Evolutionary conservation across 2,113 vertebrate species (phyloP).

Genomic region (Vulpes vulpes): DNA sequence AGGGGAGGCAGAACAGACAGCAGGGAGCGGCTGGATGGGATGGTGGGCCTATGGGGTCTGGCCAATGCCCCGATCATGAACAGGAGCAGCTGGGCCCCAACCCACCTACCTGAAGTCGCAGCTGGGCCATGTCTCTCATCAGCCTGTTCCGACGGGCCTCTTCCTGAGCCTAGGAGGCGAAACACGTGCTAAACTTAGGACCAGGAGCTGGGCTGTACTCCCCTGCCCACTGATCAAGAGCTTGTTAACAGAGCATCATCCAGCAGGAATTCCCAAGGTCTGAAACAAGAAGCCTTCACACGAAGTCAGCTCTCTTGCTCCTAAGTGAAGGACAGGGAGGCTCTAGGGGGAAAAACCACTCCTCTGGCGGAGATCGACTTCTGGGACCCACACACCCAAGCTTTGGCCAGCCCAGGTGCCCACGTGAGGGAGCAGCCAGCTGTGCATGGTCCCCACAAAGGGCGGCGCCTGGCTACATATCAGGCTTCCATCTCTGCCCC

Average conservation of each 20-base stretch:
- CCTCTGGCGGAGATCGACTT: background rate
- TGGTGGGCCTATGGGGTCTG: background rate
- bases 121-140: slow-evolving; percentile 99
- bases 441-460: background rate
- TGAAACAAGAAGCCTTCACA: too few species aligned
- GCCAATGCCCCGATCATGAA: background rate
- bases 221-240: background rate
- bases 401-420: rapidly evolving
- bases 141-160: slow-evolving; percentile 97
- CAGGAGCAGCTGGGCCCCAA: rapidly evolving
- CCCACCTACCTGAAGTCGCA: slow-evolving; percentile 94
- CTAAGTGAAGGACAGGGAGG: background rate
- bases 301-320: background rate
- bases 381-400: too few species aligned
- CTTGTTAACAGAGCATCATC: background rate
- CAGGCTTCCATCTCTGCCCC: background rate
- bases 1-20: background rate
- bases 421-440: background rate
- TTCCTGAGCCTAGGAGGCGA: slow-evolving; percentile 92
- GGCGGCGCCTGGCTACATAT: background rate
- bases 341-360: background rate
- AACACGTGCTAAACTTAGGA: slow-evolving; percentile 45
- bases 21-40: background rate
- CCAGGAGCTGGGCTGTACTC: rapidly evolving
- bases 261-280: background rate